These are phyloP conservation scores for Coluber constrictor DNA, from an alignment of 2,797 vertebrate genomes.

Conservation along the genomic window DNA sequence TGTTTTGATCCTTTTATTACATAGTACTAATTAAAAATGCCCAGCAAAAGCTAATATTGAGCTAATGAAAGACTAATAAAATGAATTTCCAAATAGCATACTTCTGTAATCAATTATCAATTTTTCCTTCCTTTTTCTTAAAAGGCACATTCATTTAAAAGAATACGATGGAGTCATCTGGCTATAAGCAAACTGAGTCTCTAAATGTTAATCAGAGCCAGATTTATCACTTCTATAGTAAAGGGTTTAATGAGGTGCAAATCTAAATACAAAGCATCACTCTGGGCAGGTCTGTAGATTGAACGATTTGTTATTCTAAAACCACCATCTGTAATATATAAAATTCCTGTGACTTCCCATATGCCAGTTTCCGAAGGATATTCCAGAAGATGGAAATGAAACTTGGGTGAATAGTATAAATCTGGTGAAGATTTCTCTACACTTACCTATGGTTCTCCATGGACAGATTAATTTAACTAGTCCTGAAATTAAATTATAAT, in stretches of 20 bases:
- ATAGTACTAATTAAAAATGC: constrained; percentile 55
- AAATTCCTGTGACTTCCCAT: constrained; percentile 36
- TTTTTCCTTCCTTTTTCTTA: constrained; percentile 54
- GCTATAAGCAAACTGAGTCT: constrained; percentile 57
- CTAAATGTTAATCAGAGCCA: constrained; percentile 68
- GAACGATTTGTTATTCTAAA: constrained; percentile 61
- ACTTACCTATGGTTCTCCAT: not conserved
- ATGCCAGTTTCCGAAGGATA: not conserved
- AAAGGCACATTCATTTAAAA: constrained; percentile 68
- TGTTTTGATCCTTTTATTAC: constrained; percentile 37
- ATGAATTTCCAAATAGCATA: constrained; percentile 72
- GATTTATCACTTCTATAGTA: constrained; percentile 58
- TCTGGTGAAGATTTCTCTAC: not conserved
- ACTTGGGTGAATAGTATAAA: constrained; percentile 12
- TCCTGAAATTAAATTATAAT: not conserved
- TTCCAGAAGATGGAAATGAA: constrained; percentile 21
- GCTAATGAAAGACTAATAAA: constrained; percentile 69
- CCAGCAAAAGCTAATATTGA: constrained; percentile 40
- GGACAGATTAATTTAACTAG: not conserved
- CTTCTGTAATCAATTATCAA: constrained; percentile 71
- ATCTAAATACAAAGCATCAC: constrained; percentile 29
- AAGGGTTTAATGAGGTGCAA: constrained; percentile 56
- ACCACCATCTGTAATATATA: constrained; percentile 47
- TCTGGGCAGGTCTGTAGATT: constrained; percentile 59
- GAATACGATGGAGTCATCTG: constrained; percentile 64